A percentile compares a stretch with the other conserved stretches of the same genome.
Conservation (phyloP, 2,797 vertebrate species). For the Hemitrygon akajei region DNA sequence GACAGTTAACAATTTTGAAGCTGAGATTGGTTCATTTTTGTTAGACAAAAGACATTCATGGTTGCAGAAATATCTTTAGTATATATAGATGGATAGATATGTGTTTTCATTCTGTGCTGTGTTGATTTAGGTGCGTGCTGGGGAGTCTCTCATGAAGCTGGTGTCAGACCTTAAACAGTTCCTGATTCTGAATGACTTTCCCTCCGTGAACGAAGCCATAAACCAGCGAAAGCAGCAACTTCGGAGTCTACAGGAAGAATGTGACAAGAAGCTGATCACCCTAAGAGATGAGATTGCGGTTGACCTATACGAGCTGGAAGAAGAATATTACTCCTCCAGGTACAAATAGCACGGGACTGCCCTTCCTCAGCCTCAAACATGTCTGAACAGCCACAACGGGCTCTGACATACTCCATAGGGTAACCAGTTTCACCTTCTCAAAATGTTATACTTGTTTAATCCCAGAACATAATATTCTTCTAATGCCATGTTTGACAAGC, state of each 20-base stretch:
- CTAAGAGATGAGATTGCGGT: constrained; percentile 91
- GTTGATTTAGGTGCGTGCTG: constrained; percentile 75
- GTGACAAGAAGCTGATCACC: constrained; percentile 86
- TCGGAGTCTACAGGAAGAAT: constrained; percentile 82
- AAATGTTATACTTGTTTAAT: background rate
- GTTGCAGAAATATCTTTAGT: no score
- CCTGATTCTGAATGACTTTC: constrained; percentile 94
- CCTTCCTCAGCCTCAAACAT: background rate
- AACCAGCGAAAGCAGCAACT: constrained; percentile 90
- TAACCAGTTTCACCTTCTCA: background rate
- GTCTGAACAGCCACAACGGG: background rate
- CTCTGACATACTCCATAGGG: background rate
- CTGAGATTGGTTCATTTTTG: no score
- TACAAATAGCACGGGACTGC: constrained; percentile 73
- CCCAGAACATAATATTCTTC: background rate
- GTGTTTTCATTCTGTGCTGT: background rate
- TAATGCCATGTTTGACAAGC: background rate
- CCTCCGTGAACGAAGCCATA: constrained; percentile 91
- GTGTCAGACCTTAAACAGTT: constrained; percentile 97
- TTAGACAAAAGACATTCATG: no score
- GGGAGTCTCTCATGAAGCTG: constrained; percentile 94
- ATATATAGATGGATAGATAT: no score
- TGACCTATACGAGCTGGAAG: constrained; percentile 97
- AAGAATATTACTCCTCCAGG: constrained; percentile 99
- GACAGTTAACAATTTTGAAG: no score